Percentiles rank a stretch among this genome's conserved stretches.
These are phyloP conservation scores for Pharmacophagus antenor DNA, from an alignment of 2,888 invertebrate genomes.

Conservation along the genomic window DNA sequence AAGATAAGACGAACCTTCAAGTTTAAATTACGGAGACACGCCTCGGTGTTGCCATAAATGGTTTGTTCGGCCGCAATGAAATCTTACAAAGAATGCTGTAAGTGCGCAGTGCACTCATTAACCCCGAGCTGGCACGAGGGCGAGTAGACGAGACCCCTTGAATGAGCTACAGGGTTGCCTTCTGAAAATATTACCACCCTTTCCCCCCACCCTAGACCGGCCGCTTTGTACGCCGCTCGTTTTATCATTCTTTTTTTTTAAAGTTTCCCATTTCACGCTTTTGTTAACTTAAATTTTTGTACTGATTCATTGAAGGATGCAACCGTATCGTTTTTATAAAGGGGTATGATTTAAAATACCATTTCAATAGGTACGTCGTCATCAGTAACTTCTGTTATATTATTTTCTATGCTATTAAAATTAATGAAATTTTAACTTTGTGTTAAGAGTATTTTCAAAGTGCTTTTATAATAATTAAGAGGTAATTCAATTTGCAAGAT, in stretches of 20 bases:
- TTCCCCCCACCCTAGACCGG: conserved; percentile 7
- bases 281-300: not conserved
- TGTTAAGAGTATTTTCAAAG: too few species aligned
- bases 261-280: conserved; percentile 2
- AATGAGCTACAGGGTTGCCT: conserved; percentile 31
- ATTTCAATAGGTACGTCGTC: not conserved
- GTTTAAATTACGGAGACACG: conserved; percentile 25
- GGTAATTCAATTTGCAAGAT: too few species aligned
- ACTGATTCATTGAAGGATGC: not conserved
- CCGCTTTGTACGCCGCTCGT: conserved; percentile 11
- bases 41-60: conserved; percentile 36
- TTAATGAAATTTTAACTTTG: too few species aligned
- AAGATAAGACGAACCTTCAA: conserved; percentile 26
- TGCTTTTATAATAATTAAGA: too few species aligned
- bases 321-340: not conserved
- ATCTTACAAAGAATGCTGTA: conserved; percentile 37
- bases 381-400: too few species aligned
- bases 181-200: conserved; percentile 33
- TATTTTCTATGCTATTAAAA: too few species aligned
- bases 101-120: conserved; percentile 54
- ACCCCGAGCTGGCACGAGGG: conserved; percentile 38
- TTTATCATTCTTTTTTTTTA: conserved; percentile 11
- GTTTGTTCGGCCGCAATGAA: conserved; percentile 39
- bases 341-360: not conserved
- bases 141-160: conserved; percentile 32